Conservation (phyloP, 2,888 invertebrate species). For the Dusona sp. region DNA sequence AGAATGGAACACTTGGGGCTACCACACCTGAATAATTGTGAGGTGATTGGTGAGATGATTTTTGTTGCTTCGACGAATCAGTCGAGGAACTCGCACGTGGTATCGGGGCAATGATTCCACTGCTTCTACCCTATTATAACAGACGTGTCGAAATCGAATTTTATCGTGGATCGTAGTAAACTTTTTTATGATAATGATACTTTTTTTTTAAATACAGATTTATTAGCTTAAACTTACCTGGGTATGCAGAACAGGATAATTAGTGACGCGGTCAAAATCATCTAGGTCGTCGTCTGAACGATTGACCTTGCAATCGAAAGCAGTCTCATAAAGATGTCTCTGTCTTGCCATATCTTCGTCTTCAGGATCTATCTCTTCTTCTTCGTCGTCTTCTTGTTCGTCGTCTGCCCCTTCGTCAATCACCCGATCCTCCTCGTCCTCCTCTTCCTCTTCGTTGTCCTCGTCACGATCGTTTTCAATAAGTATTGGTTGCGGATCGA, state of each 20-base stretch:
- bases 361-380: conserved; percentile 76
- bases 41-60: conserved; percentile 66
- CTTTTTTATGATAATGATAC: neutral
- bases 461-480: conserved; percentile 87
- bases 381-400: conserved; percentile 76
- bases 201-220: neutral
- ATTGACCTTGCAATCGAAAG: conserved; percentile 94
- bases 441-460: conserved; percentile 84
- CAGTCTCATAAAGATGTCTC: conserved; percentile 94
- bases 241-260: conserved; percentile 87
- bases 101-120: conserved; percentile 72
- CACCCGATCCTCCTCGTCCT: conserved; percentile 85
- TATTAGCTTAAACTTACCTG: conserved; percentile 27
- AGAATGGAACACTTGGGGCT: conserved; percentile 43
- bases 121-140: conserved; percentile 72
- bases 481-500: conserved; percentile 89
- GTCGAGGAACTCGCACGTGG: conserved; percentile 80
- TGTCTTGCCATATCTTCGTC: conserved; percentile 87
- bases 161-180: neutral
- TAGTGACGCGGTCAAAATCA: conserved; percentile 92
- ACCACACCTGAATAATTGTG: conserved; percentile 69
- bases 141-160: neutral
- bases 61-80: conserved; percentile 77
- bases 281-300: conserved; percentile 93
- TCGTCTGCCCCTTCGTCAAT: conserved; percentile 77